Evolutionary conservation across 2,888 invertebrate species (phyloP).

Genomic region (Rhodophaea formosa): DNA sequence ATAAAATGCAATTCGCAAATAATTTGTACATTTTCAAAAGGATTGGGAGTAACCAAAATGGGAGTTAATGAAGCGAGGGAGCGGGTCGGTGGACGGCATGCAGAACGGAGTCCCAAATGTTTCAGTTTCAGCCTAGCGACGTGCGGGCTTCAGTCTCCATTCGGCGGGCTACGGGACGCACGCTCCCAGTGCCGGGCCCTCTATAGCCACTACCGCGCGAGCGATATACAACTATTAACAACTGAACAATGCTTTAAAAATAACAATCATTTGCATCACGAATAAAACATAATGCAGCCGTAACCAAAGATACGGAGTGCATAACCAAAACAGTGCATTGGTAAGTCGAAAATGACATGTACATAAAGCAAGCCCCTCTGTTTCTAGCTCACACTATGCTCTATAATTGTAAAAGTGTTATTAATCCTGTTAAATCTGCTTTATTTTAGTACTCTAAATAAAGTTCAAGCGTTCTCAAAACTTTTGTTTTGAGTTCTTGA

Average conservation of each 20-base stretch:
- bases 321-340: conserved; percentile 36
- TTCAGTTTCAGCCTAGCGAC: conserved; percentile 42
- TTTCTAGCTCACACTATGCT: conserved; percentile 23
- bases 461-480: background rate
- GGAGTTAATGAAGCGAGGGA: conserved; percentile 32
- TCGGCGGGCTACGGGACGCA: conserved; percentile 47
- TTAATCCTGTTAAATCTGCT: background rate
- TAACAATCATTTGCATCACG: background rate
- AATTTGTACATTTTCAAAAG: conserved; percentile 27
- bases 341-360: conserved; percentile 46
- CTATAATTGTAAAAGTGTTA: conserved; percentile 26
- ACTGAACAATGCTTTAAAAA: background rate
- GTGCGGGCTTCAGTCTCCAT: conserved; percentile 48
- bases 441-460: background rate
- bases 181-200: conserved; percentile 33
- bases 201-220: conserved; percentile 15
- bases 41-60: conserved; percentile 18
- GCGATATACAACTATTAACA: background rate
- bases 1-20: background rate
- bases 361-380: conserved; percentile 28
- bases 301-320: conserved; percentile 33
- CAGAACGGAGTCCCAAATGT: conserved; percentile 38
- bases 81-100: conserved; percentile 37
- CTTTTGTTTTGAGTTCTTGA: background rate
- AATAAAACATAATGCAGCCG: conserved; percentile 15